phyloP scores from a whole-genome alignment of 2,113 vertebrate species.

The Hypanus sabinus region DNA sequence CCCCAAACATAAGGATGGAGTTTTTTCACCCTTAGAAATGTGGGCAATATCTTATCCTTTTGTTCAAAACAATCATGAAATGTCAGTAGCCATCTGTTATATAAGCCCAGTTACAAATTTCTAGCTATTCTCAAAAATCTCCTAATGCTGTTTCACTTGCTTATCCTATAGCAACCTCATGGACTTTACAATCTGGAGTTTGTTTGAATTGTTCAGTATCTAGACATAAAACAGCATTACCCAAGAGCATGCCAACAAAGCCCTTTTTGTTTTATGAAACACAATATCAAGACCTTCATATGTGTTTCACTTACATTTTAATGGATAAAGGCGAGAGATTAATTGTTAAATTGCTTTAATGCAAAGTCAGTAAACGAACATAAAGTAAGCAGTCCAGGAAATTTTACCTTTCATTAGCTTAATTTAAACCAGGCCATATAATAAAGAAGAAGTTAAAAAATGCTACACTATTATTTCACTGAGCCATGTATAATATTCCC shows the following conservation, averaged over 20 bases:
- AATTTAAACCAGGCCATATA: neutral
- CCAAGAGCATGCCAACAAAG: neutral
- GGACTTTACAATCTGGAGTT: neutral
- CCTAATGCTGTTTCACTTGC: neutral
- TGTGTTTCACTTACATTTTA: neutral
- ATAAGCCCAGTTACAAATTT: neutral
- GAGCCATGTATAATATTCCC: neutral
- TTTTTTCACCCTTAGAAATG: neutral
- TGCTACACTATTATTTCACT: neutral
- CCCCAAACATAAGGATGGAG: neutral
- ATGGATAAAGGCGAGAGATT: neutral
- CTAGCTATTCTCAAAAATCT: neutral
- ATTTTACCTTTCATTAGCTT: neutral
- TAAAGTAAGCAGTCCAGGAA: neutral
- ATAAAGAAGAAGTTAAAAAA: neutral
- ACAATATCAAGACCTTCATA: neutral
- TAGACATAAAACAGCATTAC: neutral
- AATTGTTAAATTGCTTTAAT: neutral
- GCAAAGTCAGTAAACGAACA: neutral
- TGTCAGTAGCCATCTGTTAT: neutral
- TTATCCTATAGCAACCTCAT: neutral
- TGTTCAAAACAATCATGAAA: neutral
- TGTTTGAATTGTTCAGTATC: neutral
- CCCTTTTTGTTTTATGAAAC: neutral
- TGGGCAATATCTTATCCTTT: neutral